Percentiles rank a stretch among this genome's conserved stretches.
These are phyloP conservation scores for Branchinecta lynchi DNA, from an alignment of 1,140 invertebrate genomes.

Conservation along the genomic window DNA sequence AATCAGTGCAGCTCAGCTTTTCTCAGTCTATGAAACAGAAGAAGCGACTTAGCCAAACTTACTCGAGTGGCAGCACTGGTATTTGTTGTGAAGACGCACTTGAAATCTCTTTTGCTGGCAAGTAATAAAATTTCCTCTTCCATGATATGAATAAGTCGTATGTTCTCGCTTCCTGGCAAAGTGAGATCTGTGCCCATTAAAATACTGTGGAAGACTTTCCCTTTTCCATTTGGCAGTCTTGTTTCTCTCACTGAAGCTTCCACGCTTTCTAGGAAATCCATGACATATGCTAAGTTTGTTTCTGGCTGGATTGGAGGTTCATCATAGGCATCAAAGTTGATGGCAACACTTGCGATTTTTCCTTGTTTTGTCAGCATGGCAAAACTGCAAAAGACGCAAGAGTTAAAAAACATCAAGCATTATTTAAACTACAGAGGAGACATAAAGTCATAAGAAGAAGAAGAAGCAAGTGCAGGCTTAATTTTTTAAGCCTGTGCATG, in stretches of 20 bases:
- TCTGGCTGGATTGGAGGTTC: slow-evolving; percentile 48
- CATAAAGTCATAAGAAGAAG: not conserved
- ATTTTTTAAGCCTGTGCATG: not conserved
- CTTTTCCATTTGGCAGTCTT: slow-evolving; percentile 43
- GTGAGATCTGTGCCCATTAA: slow-evolving; percentile 49
- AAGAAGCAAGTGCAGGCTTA: not conserved
- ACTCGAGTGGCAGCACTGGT: slow-evolving; percentile 68
- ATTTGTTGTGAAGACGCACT: slow-evolving; percentile 65
- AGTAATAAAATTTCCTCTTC: slow-evolving; percentile 52
- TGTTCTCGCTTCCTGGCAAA: slow-evolving; percentile 50
- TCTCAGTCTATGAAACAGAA: slow-evolving; percentile 13
- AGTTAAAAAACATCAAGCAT: not conserved
- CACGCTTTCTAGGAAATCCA: slow-evolving; percentile 58
- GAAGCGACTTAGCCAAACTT: slow-evolving; percentile 24
- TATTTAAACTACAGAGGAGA: not conserved
- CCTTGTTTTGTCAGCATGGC: slow-evolving; percentile 35
- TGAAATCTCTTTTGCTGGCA: slow-evolving; percentile 45
- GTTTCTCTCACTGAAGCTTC: slow-evolving; percentile 51
- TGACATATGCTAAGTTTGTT: slow-evolving; percentile 49
- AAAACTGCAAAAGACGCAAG: slow-evolving; percentile 38
- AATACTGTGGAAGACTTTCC: slow-evolving; percentile 27
- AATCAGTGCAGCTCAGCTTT: too few relatives aligned
- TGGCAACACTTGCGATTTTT: slow-evolving; percentile 42
- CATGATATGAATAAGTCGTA: slow-evolving; percentile 55
- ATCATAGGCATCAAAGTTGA: slow-evolving; percentile 54